Conservation (phyloP, 1,140 invertebrate genomes). For the Anagrus nilaparvatae region DNA sequence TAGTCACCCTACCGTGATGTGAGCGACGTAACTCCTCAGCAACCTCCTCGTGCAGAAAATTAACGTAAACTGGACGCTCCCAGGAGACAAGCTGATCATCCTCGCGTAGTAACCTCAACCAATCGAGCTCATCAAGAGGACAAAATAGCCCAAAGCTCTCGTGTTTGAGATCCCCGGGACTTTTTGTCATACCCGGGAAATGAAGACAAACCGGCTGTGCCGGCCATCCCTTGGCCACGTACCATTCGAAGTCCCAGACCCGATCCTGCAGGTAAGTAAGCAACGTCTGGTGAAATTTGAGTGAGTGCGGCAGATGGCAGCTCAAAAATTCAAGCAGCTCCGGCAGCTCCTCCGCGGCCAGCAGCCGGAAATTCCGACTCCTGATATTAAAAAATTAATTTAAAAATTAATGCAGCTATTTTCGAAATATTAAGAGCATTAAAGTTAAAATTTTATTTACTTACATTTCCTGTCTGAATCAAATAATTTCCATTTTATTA, state of each 20-base stretch:
- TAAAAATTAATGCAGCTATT: too few relatives aligned
- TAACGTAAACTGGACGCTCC: slow-evolving; percentile 66
- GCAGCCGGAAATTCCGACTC: slow-evolving; percentile 76
- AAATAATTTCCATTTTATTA: too few relatives aligned
- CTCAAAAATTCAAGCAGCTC: slow-evolving; percentile 64
- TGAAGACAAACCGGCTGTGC: slow-evolving; percentile 70
- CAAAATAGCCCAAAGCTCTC: slow-evolving; percentile 75
- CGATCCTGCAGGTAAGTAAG: slow-evolving; percentile 74
- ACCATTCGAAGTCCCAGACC: slow-evolving; percentile 81
- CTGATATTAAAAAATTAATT: too few relatives aligned
- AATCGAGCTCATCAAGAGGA: slow-evolving; percentile 59
- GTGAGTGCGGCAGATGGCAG: slow-evolving; percentile 67
- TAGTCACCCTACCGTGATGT: slow-evolving; percentile 60
- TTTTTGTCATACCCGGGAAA: slow-evolving; percentile 77
- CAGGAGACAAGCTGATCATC: slow-evolving; percentile 70
- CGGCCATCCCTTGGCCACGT: slow-evolving; percentile 76
- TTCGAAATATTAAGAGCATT: neutral
- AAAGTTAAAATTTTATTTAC: too few relatives aligned
- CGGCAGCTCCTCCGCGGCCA: slow-evolving; percentile 68
- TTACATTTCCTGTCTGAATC: too few relatives aligned
- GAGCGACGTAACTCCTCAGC: slow-evolving; percentile 59
- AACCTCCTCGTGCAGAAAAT: slow-evolving; percentile 68
- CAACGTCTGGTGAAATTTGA: slow-evolving; percentile 82
- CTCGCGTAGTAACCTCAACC: slow-evolving; percentile 54
- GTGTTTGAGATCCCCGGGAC: slow-evolving; percentile 60